Base-by-base conservation (phyloP, 64 coral and sea anemone genomes). In the Stichodactyla helianthus region DNA sequence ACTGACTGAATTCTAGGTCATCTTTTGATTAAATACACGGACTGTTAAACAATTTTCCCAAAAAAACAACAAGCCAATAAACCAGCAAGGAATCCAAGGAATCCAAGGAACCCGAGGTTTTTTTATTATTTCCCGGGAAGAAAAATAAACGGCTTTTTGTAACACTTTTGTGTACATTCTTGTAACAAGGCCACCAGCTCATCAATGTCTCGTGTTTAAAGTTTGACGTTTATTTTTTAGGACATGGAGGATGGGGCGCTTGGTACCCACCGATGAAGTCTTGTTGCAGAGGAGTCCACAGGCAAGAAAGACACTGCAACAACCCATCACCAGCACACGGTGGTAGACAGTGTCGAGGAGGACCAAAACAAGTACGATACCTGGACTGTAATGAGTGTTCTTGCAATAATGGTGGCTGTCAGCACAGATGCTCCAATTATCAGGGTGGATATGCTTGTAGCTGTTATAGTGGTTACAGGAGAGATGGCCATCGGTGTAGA, bases 341-440 rank as follows among this genome's bases (percentile, higher is more conserved):
- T 76, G 82, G 83, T n/a, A 62, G 20, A 5, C 0, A 1, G 3
- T 90, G 89, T 22, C 31, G 53, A 35, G 89, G 89, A 28, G 57
- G n/a, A 55, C 54, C 19, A 4, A 62, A 14, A 14, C 0, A 59
- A 18, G 25, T 74, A 23, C 68, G 26, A 31, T 6, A 35, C 14
- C 55, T 85, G 44, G 89, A 90, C 16, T 90, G 89, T 63, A 51
- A 85, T 52, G 89, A 90, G 26, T 90, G 89, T 63, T 12, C 14
- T 6, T 62, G 61, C 54, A 13, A 19, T 6, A 90, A 90, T 31
- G 89, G 89, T 59, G 71, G 71, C 18, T 90, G 89, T 26, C 61
- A 83, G 22, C 88, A 89, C 14, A n/a, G 9, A 65, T 89, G 88
- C 26, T 17, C 20, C 18, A 84, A 89, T 52, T 84, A 71, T 55